These are phyloP conservation scores for Chionoecetes opilio DNA, from an alignment of 1,140 invertebrate species.

Conservation along the genomic window DNA sequence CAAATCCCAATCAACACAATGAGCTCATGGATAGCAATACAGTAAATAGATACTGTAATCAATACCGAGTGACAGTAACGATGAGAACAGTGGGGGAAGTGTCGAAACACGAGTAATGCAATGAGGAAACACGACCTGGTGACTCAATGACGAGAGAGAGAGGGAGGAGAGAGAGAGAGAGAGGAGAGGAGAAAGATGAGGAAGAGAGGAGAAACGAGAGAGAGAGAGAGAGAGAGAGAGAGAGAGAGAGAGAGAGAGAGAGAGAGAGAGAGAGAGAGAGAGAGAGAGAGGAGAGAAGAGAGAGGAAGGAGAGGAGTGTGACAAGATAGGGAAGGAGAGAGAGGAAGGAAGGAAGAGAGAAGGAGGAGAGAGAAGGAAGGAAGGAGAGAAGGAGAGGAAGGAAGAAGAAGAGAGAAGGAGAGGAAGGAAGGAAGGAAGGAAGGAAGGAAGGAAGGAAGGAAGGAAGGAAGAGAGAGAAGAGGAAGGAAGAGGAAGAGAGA, in stretches of 20 bases:
- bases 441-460: neutral
- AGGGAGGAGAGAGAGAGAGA: neutral
- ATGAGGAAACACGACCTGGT: no score
- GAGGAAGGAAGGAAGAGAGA: neutral
- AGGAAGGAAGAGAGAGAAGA: neutral
- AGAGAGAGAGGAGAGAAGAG: neutral
- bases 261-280: neutral
- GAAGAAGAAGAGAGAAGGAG: neutral
- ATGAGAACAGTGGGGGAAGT: no score
- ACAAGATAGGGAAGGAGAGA: neutral
- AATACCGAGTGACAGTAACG: no score
- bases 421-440: neutral
- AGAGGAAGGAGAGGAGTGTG: neutral
- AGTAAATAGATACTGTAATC: no score
- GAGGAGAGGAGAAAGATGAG: neutral
- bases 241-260: neutral
- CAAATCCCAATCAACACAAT: no score
- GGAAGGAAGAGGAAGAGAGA: neutral
- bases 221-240: neutral
- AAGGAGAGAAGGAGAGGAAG: neutral
- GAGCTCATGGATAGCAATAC: no score
- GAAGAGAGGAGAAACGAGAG: neutral
- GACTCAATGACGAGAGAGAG: neutral
- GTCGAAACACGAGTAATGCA: no score
- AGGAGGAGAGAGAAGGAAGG: neutral